Evolutionary conservation across 2,113 vertebrate genomes (phyloP).

Genomic region (Felis chaus): DNA sequence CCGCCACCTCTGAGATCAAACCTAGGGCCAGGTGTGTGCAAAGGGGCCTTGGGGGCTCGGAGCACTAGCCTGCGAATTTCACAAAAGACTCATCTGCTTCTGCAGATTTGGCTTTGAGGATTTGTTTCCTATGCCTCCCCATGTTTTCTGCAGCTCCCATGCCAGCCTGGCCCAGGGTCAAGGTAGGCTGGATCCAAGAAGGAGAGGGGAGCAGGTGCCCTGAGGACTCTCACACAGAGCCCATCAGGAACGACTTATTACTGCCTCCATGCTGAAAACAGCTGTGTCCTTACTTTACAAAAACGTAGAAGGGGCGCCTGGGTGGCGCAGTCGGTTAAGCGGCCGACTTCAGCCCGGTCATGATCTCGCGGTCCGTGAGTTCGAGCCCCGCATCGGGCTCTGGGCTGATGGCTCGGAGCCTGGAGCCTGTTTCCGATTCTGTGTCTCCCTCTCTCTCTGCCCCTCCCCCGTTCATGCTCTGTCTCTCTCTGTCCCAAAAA

Average conservation of each 20-base stretch:
- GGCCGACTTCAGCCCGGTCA: too few relatives aligned
- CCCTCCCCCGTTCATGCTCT: too few relatives aligned
- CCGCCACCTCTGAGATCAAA: conserved; percentile 83
- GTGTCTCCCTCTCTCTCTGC: too few relatives aligned
- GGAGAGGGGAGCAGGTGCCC: conserved; percentile 70
- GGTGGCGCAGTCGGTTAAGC: too few relatives aligned
- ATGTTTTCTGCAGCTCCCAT: conserved; percentile 88
- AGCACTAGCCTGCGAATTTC: conserved; percentile 85
- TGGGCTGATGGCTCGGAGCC: too few relatives aligned
- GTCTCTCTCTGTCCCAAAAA: too few relatives aligned
- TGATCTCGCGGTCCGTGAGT: too few relatives aligned
- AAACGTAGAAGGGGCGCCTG: background rate
- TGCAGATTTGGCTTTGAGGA: conserved; percentile 91
- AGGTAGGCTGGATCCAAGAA: conserved; percentile 84
- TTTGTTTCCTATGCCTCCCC: conserved; percentile 89
- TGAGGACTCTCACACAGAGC: background rate
- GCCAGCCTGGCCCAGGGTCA: conserved; percentile 90
- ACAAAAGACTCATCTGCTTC: conserved; percentile 92
- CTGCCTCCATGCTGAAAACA: background rate
- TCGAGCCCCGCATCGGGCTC: too few relatives aligned
- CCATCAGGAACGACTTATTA: background rate
- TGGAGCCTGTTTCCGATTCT: too few relatives aligned
- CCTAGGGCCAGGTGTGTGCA: conserved; percentile 72
- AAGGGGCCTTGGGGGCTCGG: conserved; percentile 85
- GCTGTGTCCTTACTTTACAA: background rate